Evolutionary conservation across 2,113 vertebrate species (phyloP).

Genomic region (Erinaceus europaeus): DNA sequence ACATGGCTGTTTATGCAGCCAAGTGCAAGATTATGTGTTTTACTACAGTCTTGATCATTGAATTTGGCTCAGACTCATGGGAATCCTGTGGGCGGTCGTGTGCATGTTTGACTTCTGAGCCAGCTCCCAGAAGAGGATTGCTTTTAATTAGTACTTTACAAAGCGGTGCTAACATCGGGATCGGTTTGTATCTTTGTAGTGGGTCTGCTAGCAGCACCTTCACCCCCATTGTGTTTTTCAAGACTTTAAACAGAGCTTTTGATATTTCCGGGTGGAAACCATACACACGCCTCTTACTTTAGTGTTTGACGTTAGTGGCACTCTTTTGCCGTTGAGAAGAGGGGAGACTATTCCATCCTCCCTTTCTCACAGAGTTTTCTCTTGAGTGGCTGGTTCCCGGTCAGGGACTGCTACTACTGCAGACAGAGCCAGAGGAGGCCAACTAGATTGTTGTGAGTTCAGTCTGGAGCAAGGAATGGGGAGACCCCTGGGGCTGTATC

Average conservation of each 20-base stretch:
- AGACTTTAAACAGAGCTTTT: slow-evolving; percentile 31
- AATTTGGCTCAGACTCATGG: slow-evolving; percentile 25
- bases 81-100: slow-evolving; percentile 15
- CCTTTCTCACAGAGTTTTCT: slow-evolving; percentile 5
- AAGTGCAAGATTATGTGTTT: slow-evolving; percentile 29
- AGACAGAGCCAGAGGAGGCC: neutral
- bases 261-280: slow-evolving; percentile 23
- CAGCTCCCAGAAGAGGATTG: slow-evolving; percentile 1
- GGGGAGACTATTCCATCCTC: neutral
- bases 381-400: neutral
- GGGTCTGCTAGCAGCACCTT: neutral
- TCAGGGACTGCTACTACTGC: neutral
- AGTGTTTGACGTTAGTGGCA: neutral
- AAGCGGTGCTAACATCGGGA: neutral
- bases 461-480: neutral
- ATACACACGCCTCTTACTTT: neutral
- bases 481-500: neutral
- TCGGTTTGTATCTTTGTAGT: neutral
- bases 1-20: neutral
- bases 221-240: slow-evolving; percentile 1
- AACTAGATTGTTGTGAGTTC: neutral
- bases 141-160: slow-evolving; percentile 37
- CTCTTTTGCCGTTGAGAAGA: neutral
- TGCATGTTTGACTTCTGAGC: slow-evolving; percentile 37
- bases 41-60: slow-evolving; percentile 1